Percentiles rank a stretch among this genome's conserved stretches.
Evolutionary conservation across 2,113 vertebrate species (phyloP).

Genomic region (Rhinoderma darwinii): DNA sequence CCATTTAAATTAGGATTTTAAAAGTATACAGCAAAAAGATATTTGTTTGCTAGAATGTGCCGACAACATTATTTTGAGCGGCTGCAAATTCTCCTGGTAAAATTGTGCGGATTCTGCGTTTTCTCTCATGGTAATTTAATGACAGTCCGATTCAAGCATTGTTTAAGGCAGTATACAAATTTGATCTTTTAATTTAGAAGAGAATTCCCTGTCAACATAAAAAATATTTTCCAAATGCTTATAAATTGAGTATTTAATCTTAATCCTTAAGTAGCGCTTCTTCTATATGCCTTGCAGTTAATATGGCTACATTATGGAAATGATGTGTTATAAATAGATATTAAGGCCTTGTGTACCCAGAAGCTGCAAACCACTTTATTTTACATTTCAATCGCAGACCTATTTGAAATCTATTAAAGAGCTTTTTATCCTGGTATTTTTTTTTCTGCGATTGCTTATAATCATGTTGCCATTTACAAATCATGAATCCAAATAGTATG

Average conservation of each 20-base stretch:
- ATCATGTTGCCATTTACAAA: neutral
- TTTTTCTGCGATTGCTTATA: slow-evolving; percentile 32
- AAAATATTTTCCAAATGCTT: slow-evolving; percentile 71
- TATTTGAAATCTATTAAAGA: slow-evolving; percentile 40
- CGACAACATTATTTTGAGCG: slow-evolving; percentile 65
- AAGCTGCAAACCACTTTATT: slow-evolving; percentile 42
- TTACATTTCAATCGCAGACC: slow-evolving; percentile 23
- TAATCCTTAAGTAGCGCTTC: slow-evolving; percentile 59
- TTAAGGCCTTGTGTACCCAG: slow-evolving; percentile 19
- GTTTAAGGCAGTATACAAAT: slow-evolving; percentile 62
- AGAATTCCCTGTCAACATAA: slow-evolving; percentile 66
- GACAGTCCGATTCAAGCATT: slow-evolving; percentile 70
- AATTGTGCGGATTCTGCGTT: slow-evolving; percentile 67
- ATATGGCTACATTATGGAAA: slow-evolving; percentile 54
- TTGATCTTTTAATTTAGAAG: slow-evolving; percentile 68
- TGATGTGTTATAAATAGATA: slow-evolving; percentile 44
- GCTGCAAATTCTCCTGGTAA: slow-evolving; percentile 65
- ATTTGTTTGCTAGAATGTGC: slow-evolving; percentile 64
- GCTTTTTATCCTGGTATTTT: slow-evolving; percentile 28
- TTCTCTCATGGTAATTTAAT: slow-evolving; percentile 72
- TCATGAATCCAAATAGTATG: neutral
- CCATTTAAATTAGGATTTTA: too few relatives aligned
- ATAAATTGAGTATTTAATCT: slow-evolving; percentile 68
- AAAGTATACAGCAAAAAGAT: neutral
- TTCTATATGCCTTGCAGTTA: slow-evolving; percentile 33